phyloP scores from a whole-genome alignment of 2,888 invertebrate genomes.

The Drosophila yooni region DNA sequence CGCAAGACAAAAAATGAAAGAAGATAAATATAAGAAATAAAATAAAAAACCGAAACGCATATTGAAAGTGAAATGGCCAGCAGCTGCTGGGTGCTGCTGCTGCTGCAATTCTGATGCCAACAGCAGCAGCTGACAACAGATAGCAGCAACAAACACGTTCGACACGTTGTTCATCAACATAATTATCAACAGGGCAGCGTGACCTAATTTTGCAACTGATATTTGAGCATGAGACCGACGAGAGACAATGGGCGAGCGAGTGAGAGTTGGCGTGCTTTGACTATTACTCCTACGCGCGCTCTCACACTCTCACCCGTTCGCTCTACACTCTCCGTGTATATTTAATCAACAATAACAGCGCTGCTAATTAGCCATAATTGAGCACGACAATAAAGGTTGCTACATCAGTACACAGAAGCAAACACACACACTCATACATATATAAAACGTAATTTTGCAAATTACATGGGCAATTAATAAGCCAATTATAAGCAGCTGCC shows the following conservation, averaged over 20 bases:
- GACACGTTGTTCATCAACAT: slow-evolving; percentile 71
- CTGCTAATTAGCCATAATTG: slow-evolving; percentile 76
- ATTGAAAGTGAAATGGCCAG: slow-evolving; percentile 76
- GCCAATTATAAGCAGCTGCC: slow-evolving; percentile 63
- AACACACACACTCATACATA: slow-evolving; percentile 4
- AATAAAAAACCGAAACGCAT: slow-evolving; percentile 42
- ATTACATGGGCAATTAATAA: slow-evolving; percentile 67
- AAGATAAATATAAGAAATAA: background rate
- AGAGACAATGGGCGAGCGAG: background rate
- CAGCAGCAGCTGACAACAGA: slow-evolving; percentile 20
- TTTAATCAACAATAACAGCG: slow-evolving; percentile 66
- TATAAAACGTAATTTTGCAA: slow-evolving; percentile 55
- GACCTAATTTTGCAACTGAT: slow-evolving; percentile 77
- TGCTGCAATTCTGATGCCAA: slow-evolving; percentile 27
- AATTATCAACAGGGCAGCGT: slow-evolving; percentile 53
- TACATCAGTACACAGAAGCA: slow-evolving; percentile 1
- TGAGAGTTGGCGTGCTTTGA: slow-evolving; percentile 9
- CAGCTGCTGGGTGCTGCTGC: slow-evolving; percentile 66
- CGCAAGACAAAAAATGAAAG: background rate
- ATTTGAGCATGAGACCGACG: slow-evolving; percentile 50
- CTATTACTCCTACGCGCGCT: slow-evolving; percentile 11
- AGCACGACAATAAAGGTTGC: slow-evolving; percentile 53
- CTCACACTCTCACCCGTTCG: slow-evolving; percentile 18
- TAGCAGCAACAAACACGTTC: slow-evolving; percentile 66
- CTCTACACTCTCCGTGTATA: slow-evolving; percentile 29